phyloP scores from a whole-genome alignment of 2,797 vertebrate genomes.

The Argya squamiceps region DNA sequence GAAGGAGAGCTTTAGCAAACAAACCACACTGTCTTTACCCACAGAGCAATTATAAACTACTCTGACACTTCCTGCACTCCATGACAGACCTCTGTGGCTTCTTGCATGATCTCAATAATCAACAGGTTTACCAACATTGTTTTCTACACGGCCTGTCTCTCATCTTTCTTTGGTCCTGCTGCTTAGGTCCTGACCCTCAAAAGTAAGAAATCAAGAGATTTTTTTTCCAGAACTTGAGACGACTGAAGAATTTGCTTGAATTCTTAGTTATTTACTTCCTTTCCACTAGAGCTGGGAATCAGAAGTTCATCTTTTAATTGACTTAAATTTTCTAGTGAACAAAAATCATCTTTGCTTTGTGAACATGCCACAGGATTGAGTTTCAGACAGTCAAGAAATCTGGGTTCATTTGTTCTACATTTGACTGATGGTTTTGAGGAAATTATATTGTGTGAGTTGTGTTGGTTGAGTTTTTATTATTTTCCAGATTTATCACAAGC shows the following conservation, averaged over 20 bases:
- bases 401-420: neutral
- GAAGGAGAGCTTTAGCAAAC: neutral
- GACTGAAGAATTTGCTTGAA: neutral
- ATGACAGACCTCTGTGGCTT: neutral
- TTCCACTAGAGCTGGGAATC: neutral
- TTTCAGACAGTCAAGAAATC: neutral
- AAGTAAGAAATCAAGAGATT: neutral
- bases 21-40: neutral
- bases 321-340: neutral
- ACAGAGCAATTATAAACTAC: neutral
- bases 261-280: neutral
- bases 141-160: neutral
- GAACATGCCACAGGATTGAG: neutral
- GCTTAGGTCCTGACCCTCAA: neutral
- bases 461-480: neutral
- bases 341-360: neutral
- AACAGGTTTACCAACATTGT: neutral
- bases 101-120: neutral
- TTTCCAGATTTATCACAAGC: neutral
- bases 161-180: neutral
- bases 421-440: neutral
- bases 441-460: neutral
- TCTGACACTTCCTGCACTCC: neutral
- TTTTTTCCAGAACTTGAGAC: neutral
- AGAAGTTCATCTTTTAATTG: neutral